These are phyloP conservation scores for Cyanoramphus novaezelandiae DNA, from an alignment of 2,113 vertebrate species.

Conservation along the genomic window DNA sequence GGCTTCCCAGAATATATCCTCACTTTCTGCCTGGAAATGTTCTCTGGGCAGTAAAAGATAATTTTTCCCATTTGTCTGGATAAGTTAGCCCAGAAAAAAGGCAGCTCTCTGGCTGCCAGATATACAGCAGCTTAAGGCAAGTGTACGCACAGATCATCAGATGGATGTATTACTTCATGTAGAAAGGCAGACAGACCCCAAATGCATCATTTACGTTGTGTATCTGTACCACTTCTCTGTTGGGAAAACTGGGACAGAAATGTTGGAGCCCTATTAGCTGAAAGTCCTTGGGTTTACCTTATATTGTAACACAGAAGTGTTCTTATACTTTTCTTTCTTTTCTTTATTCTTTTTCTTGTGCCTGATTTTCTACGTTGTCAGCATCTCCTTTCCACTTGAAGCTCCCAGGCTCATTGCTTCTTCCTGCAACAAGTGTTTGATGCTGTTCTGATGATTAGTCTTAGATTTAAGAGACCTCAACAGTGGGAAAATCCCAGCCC, in stretches of 20 bases:
- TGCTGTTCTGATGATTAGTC: not conserved
- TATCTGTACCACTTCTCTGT: not conserved
- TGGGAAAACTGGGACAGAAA: not conserved
- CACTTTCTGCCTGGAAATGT: constrained; percentile 28
- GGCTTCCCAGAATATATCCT: constrained; percentile 23
- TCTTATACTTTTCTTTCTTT: not conserved
- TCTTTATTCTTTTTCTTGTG: not conserved
- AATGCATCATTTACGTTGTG: accelerated
- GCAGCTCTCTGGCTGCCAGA: constrained; percentile 47
- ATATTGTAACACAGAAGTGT: not conserved
- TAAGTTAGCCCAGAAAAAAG: constrained; percentile 22
- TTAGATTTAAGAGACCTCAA: not conserved
- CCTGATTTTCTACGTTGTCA: not conserved
- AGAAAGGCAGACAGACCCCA: not conserved
- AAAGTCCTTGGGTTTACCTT: not conserved
- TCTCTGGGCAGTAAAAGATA: constrained; percentile 43
- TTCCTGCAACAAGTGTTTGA: not conserved
- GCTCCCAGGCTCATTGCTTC: not conserved
- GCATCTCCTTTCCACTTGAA: not conserved
- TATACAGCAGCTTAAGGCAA: constrained; percentile 20
- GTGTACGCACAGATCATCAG: not conserved
- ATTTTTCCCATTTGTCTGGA: constrained; percentile 39
- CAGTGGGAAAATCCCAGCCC: not conserved
- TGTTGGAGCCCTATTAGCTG: not conserved
- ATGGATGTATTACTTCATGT: not conserved